Evolutionary conservation across 2,113 vertebrate genomes (phyloP).

Genomic region (Anser cygnoides): DNA sequence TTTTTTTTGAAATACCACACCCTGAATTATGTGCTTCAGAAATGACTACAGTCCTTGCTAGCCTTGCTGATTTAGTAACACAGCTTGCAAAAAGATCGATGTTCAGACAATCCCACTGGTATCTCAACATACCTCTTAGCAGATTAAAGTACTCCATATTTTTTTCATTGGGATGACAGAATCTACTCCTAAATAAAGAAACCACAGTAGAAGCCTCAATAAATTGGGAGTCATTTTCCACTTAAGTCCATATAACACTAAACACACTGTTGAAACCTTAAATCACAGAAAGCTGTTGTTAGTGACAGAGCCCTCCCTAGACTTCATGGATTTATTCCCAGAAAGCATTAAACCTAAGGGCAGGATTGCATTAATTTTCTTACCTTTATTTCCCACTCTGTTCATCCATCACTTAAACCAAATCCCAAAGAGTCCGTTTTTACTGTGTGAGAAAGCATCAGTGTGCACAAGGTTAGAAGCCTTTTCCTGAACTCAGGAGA

Average conservation of each 20-base stretch:
- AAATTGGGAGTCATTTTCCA: neutral
- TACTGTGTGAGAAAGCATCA: neutral
- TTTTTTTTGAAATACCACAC: neutral
- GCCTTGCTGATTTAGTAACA: slow-evolving; percentile 17
- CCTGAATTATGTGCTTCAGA: neutral
- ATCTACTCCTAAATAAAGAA: slow-evolving; percentile 9
- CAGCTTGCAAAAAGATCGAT: neutral
- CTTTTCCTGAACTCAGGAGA: neutral
- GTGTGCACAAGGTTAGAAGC: neutral
- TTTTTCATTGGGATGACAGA: slow-evolving; percentile 21
- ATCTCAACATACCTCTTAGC: neutral
- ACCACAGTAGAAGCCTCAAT: neutral
- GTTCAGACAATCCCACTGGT: neutral
- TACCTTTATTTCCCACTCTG: neutral
- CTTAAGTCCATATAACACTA: neutral
- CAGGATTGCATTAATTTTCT: neutral
- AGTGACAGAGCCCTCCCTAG: neutral
- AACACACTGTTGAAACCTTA: neutral
- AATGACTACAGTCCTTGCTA: neutral
- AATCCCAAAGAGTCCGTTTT: neutral
- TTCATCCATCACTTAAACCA: neutral
- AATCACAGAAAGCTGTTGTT: neutral
- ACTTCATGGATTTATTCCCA: neutral
- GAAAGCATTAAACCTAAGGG: neutral
- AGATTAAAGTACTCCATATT: slow-evolving; percentile 30